Evolutionary conservation across 2,888 invertebrate genomes (phyloP).

Genomic region (Eudasyphora cyanicolor): DNA sequence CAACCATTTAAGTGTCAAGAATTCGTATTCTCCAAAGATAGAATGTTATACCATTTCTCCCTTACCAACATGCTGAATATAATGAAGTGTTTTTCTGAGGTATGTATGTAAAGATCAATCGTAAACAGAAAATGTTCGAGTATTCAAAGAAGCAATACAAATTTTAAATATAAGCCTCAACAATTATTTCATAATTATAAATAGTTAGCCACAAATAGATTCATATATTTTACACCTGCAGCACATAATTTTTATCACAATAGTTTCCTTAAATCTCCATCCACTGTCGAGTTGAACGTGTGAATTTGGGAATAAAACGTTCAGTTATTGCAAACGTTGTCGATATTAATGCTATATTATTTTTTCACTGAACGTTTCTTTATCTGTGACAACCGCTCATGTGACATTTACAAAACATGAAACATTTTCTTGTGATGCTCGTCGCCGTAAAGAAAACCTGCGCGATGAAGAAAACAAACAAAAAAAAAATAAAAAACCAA

Average conservation of each 20-base stretch:
- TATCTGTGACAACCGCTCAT: conserved; percentile 22
- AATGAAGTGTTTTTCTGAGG: no score
- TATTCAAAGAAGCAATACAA: no score
- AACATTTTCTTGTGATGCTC: conserved; percentile 1
- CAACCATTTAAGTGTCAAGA: no score
- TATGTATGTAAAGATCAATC: no score
- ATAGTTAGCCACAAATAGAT: not conserved
- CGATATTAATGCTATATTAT: not conserved
- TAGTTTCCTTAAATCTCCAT: not conserved
- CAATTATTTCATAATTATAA: not conserved
- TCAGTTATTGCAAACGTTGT: not conserved
- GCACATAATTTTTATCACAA: not conserved
- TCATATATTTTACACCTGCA: conserved; percentile 8
- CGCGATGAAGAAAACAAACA: not conserved
- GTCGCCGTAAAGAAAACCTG: no score
- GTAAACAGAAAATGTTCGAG: no score
- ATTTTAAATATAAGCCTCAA: no score
- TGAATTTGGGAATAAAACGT: not conserved
- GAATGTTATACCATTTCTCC: no score
- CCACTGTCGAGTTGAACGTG: conserved; percentile 13
- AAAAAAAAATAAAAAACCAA: not conserved
- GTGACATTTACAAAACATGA: conserved; percentile 34
- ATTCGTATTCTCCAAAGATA: no score
- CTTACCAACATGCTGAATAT: no score
- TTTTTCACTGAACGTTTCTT: not conserved